phyloP scores from a whole-genome alignment of 35 echinoderm and acorn worm species.

The Acanthaster planci region DNA sequence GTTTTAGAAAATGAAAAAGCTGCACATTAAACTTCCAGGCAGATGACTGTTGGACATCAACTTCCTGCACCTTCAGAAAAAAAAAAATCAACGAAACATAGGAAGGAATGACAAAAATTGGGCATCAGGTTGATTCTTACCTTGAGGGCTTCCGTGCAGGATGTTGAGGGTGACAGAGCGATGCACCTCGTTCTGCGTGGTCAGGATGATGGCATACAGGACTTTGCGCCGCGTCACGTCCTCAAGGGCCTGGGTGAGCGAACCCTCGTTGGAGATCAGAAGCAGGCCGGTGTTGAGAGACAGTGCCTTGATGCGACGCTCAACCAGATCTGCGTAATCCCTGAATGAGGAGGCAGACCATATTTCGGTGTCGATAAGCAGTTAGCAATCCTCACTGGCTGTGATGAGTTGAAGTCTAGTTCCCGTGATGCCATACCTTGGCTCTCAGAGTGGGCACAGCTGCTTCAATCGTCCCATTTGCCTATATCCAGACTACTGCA shows the following conservation, averaged over 20 bases:
- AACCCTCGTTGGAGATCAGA: slow-evolving; percentile 65
- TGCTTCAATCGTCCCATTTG: background rate
- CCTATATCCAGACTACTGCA: background rate
- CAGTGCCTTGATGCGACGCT: slow-evolving; percentile 66
- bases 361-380: too few relatives aligned
- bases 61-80: background rate
- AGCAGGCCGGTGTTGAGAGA: slow-evolving; percentile 67
- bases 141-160: slow-evolving; percentile 95
- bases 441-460: background rate
- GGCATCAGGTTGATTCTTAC: slow-evolving; percentile 42
- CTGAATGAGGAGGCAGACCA: slow-evolving; percentile 36
- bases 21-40: too few relatives aligned
- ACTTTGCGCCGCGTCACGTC: slow-evolving; percentile 78
- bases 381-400: background rate
- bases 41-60: too few relatives aligned
- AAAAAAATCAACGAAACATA: background rate
- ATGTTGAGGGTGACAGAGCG: slow-evolving; percentile 97
- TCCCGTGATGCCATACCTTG: background rate
- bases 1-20: too few relatives aligned
- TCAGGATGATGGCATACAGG: slow-evolving; percentile 93
- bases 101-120: background rate
- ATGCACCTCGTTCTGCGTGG: slow-evolving; percentile 84
- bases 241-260: slow-evolving; percentile 72
- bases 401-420: background rate
- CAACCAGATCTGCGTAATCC: slow-evolving; percentile 87